Base-by-base conservation (phyloP, 2,113 vertebrate genomes). In the Atherinomorus stipes region DNA sequence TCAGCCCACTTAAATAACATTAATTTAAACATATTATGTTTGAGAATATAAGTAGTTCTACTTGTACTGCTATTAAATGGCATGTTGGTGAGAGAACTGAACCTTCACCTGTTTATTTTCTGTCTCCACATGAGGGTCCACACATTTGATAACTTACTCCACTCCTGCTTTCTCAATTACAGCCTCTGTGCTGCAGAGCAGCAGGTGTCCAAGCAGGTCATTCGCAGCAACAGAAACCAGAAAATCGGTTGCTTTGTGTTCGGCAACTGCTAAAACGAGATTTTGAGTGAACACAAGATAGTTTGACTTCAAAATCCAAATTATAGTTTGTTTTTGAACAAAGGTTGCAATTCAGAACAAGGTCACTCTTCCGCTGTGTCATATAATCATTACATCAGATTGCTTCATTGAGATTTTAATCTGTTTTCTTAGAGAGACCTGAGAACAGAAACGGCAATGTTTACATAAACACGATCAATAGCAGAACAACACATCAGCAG, bases 121-220 rank as follows among this genome's bases (percentile, higher is more conserved):
- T 16, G 23, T 23, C 31, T 71, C 42, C 25, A 19, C 22, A 10
- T 34, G 34, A 45, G 26, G 42, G 10, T 42, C 50, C 49, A 54
- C 73, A 50, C 25, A 25, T 77, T 53, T 67, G 59, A 64, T 49
- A 67, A 61, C 58, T 68, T 38, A 58, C 19, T 62, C 50, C 66
- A 2, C 69, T 62, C 63, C 52, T 57, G 28, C 79, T 76, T 72
- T 64, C 42, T 74, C 70, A 71, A 65, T 83, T 74, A 79, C 13
- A 54, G 64, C 31, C 15, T 73, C 10, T 64, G 42, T 54, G 69
- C 77, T 44, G 34, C 40, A 42, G 5, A 62, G 3, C 64, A 77
- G 82, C 72, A 51, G 77, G 84, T 23, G n/a, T 70, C 60, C 72
- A 69, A 42, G 71, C 49, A 47, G 69, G 77, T 77, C 44, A 81